Evolutionary conservation across 2,113 vertebrate species (phyloP).

Genomic region (Oxyura jamaicensis): DNA sequence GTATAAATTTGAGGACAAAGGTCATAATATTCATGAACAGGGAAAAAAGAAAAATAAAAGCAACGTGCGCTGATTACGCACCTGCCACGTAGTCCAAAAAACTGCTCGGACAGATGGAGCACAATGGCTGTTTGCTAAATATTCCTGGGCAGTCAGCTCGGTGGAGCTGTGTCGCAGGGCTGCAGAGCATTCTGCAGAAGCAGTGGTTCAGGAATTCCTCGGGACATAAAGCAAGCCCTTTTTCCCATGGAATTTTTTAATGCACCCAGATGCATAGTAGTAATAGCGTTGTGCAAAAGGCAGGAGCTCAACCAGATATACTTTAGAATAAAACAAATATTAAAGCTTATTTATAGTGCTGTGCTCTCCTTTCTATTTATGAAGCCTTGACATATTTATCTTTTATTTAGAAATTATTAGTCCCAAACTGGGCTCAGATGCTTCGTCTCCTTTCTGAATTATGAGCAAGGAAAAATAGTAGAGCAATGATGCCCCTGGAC

Average conservation of each 20-base stretch:
- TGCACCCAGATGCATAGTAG: background rate
- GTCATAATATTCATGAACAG: background rate
- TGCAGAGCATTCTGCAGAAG: background rate
- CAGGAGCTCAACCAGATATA: background rate
- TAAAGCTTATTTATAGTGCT: conserved; percentile 13
- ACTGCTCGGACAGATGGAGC: background rate
- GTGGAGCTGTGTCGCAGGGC: background rate
- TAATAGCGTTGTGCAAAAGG: background rate
- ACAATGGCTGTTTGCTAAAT: background rate
- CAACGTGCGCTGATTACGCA: rapidly evolving
- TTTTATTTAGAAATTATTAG: conserved; percentile 47
- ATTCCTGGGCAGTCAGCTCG: background rate
- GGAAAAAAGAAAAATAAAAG: background rate
- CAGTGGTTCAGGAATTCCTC: background rate
- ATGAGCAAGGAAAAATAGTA: background rate
- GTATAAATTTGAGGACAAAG: background rate
- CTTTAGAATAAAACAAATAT: background rate
- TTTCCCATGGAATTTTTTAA: background rate
- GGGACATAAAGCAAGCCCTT: background rate
- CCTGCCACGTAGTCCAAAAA: rapidly evolving
- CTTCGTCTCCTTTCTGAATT: conserved; percentile 9
- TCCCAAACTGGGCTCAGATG: conserved; percentile 14
- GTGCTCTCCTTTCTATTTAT: background rate
- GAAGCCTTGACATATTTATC: background rate
- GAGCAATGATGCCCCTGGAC: background rate